Base-by-base conservation (phyloP, 1,140 invertebrate species). In the Drosophila ercepeae region DNA sequence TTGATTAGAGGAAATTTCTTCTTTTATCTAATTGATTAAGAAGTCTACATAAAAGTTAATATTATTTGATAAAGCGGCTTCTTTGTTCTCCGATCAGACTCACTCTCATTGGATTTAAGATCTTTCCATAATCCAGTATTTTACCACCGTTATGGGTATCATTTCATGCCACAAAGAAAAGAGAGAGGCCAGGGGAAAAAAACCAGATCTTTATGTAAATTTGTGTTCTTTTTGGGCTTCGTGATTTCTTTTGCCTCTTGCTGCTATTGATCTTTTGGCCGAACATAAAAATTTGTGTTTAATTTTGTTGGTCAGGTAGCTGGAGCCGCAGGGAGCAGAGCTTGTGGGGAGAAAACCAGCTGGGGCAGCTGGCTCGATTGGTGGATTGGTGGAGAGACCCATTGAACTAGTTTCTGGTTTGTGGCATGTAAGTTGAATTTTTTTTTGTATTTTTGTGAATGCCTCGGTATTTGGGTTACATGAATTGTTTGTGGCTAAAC, bases 191-290 rank as follows among this genome's bases (percentile, higher is more conserved):
- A 36, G 13, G 7, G 9, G 9, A 25, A n/a, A 23, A 32, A 79
- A 84, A 86, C 79, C 81, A 86, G 79, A 86, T 76, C 73, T 75
- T 39, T 86, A 84, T 84, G 79, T 86, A 73, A 84, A 84, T 84
- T 86, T 69, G 23, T 59, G 63, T 73, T 78, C 55, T 64, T 59
- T n/a, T 65, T 27, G 16, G 45, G 21, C 68, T 49, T 61, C 60
- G 76, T 72, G 79, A 86, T 84, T 72, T 71, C 67, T 71, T 60
- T 81, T 71, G 23, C 32, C 53, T 41, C 41, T 27, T 61, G 39
- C 53, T 74, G 50, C 57, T 78, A 82, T 82, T 84, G 81, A 84
- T 86, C 57, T 84, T 59, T 72, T 53, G 78, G 72, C 65, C 75
- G 57, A 82, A 69, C 59, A 82, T 70, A 82, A 81, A 81, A 77